A percentile compares a stretch with the other conserved stretches of the same genome.
These are phyloP conservation scores for Blastobasis adustella DNA, from an alignment of 2,888 invertebrate genomes.

Conservation along the genomic window DNA sequence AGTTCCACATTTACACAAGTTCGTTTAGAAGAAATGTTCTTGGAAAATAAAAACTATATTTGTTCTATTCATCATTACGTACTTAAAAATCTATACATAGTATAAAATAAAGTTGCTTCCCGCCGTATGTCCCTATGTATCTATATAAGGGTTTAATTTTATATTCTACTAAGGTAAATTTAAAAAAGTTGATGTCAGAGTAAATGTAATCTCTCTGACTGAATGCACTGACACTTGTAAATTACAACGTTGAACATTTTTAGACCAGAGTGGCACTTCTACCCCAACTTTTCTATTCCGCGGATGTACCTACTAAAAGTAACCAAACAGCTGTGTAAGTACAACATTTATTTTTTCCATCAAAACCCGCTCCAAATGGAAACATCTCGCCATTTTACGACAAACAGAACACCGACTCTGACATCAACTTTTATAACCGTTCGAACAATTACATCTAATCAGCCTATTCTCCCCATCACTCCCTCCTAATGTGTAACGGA, in stretches of 20 bases:
- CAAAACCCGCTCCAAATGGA: slow-evolving; percentile 35
- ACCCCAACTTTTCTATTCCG: neutral
- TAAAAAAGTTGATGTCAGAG: too few relatives aligned
- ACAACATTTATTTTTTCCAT: slow-evolving; percentile 11
- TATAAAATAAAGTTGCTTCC: too few relatives aligned
- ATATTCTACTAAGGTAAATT: neutral
- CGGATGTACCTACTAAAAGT: neutral
- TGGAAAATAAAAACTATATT: too few relatives aligned
- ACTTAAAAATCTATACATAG: too few relatives aligned
- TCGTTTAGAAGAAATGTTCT: too few relatives aligned
- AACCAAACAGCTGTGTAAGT: slow-evolving; percentile 2
- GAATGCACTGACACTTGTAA: too few relatives aligned
- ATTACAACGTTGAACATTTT: too few relatives aligned
- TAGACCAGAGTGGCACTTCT: too few relatives aligned
- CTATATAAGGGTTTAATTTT: too few relatives aligned
- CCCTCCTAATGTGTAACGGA: slow-evolving; percentile 23
- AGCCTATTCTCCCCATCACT: slow-evolving; percentile 34
- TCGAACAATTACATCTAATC: slow-evolving; percentile 73
- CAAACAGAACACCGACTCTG: slow-evolving; percentile 67
- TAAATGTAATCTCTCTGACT: neutral
- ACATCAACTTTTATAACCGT: slow-evolving; percentile 73
- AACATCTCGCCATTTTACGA: slow-evolving; percentile 65
- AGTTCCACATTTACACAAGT: too few relatives aligned
- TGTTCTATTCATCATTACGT: too few relatives aligned
- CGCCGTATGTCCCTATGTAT: too few relatives aligned